These are phyloP conservation scores for Sinohyriopsis cumingii DNA, from an alignment of 2,888 invertebrate species.

Conservation along the genomic window DNA sequence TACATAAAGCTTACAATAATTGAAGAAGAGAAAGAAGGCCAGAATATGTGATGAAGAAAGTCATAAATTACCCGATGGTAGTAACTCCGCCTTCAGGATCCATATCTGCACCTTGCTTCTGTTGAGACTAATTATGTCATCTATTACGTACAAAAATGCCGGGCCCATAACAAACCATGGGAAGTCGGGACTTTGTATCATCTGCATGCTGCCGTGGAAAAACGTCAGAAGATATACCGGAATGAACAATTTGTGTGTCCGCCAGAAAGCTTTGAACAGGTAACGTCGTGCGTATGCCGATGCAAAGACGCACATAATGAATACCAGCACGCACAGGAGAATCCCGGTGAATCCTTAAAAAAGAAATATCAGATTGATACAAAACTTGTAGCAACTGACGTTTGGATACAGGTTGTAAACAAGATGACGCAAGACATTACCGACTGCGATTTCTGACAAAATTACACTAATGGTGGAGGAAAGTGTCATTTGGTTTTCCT, in stretches of 20 bases:
- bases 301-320: conserved; percentile 77
- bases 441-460: too few relatives aligned
- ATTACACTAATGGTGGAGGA: too few relatives aligned
- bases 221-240: conserved; percentile 76
- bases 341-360: conserved; percentile 76
- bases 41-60: too few relatives aligned
- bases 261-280: conserved; percentile 78
- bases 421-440: too few relatives aligned
- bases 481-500: too few relatives aligned
- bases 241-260: conserved; percentile 77
- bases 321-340: conserved; percentile 73
- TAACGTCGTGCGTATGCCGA: conserved; percentile 74
- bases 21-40: too few relatives aligned
- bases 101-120: conserved; percentile 77
- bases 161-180: conserved; percentile 77
- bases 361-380: neutral
- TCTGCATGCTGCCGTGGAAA: conserved; percentile 77
- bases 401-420: too few relatives aligned
- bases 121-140: conserved; percentile 75
- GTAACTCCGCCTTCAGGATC: conserved; percentile 75
- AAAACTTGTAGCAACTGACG: too few relatives aligned
- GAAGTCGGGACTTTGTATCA: conserved; percentile 76
- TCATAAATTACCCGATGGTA: conserved; percentile 76
- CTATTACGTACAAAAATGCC: conserved; percentile 75
- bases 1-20: too few relatives aligned